These are phyloP conservation scores for Neoniphon sammara DNA, from an alignment of 2,797 vertebrate species.

Conservation along the genomic window DNA sequence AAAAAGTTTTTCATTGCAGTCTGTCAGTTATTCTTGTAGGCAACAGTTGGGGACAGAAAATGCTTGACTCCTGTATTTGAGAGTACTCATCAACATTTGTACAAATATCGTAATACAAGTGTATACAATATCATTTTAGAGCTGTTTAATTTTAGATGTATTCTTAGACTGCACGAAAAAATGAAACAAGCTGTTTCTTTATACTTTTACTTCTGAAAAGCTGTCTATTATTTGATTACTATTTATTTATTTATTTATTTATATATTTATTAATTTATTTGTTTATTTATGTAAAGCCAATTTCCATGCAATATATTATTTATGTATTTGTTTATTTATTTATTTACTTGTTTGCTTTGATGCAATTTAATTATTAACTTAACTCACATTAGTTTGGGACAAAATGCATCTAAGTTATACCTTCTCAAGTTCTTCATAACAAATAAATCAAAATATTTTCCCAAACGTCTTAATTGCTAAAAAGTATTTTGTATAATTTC, in stretches of 20 bases:
- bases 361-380: slow-evolving; percentile 54
- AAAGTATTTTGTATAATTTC: slow-evolving; percentile 86
- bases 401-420: slow-evolving; percentile 77
- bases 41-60: slow-evolving; percentile 72
- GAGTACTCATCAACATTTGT: slow-evolving; percentile 82
- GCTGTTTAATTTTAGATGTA: slow-evolving; percentile 84
- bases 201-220: slow-evolving; percentile 58
- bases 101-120: slow-evolving; percentile 82
- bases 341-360: slow-evolving; percentile 45
- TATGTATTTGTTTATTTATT: slow-evolving; percentile 49
- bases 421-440: slow-evolving; percentile 78
- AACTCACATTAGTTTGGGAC: slow-evolving; percentile 72
- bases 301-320: slow-evolving; percentile 60
- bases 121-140: slow-evolving; percentile 83
- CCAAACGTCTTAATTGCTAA: slow-evolving; percentile 80
- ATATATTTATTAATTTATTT: slow-evolving; percentile 37
- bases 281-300: slow-evolving; percentile 63
- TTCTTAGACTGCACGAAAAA: slow-evolving; percentile 84
- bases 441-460: slow-evolving; percentile 84
- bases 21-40: slow-evolving; percentile 75
- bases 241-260: slow-evolving; percentile 67
- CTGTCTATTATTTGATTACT: slow-evolving; percentile 54
- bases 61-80: slow-evolving; percentile 75
- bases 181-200: slow-evolving; percentile 74
- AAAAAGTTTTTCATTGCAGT: slow-evolving; percentile 79